A percentile compares a stretch with the other conserved stretches of the same genome.
Conservation (phyloP, 2,888 invertebrate species). For the Meiosimyza decipiens region DNA sequence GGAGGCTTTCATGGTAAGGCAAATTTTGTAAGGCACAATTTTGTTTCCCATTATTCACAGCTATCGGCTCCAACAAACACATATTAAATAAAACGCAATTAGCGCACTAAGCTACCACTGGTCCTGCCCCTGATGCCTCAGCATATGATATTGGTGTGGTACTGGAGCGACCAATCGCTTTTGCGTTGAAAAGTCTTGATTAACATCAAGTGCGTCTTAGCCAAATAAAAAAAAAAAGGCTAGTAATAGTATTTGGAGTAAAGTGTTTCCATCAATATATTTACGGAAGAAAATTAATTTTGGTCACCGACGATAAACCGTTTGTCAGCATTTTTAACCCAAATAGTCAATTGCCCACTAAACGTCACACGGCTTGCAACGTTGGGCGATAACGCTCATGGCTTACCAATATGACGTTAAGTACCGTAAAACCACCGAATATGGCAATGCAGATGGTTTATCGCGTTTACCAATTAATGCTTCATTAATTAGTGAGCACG, state of each 20-base stretch:
- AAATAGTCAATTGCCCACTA: slow-evolving; percentile 17
- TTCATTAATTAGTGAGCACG: not conserved
- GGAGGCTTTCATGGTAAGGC: too few species aligned
- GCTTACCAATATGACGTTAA: slow-evolving; percentile 20
- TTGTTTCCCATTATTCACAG: too few species aligned
- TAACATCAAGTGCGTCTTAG: not conserved
- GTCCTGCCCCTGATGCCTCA: not conserved
- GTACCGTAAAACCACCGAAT: slow-evolving; percentile 28
- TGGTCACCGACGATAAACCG: slow-evolving; percentile 27
- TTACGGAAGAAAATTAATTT: slow-evolving; percentile 20
- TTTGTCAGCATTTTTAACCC: slow-evolving; percentile 23
- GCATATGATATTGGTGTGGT: slow-evolving; percentile 18
- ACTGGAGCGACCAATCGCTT: slow-evolving; percentile 6
- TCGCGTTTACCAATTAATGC: slow-evolving; percentile 24
- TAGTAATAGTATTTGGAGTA: slow-evolving; percentile 13
- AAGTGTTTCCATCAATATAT: slow-evolving; percentile 28
- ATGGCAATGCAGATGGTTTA: slow-evolving; percentile 30
- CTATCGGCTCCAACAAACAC: too few species aligned
- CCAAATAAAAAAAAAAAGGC: slow-evolving; percentile 21
- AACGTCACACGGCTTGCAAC: slow-evolving; percentile 25
- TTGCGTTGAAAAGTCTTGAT: slow-evolving; percentile 1
- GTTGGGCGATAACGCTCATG: slow-evolving; percentile 27
- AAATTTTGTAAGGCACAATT: too few species aligned
- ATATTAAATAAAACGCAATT: slow-evolving; percentile 6
- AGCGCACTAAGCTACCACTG: slow-evolving; percentile 38